Base-by-base conservation (phyloP, 1,140 invertebrate genomes). In the Zaprionus kolodkinae region DNA sequence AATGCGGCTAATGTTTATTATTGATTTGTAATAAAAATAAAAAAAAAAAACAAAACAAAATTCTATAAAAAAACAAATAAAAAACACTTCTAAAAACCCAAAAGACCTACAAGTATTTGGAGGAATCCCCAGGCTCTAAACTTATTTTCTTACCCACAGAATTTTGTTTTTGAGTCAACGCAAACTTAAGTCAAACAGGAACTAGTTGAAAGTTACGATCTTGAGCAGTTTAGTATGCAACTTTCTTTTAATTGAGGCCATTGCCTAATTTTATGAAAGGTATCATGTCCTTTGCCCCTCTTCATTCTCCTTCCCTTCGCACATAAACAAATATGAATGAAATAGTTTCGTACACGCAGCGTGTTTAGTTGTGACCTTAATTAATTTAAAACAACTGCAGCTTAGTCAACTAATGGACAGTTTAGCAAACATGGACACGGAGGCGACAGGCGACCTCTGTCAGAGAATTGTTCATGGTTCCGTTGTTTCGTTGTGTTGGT, bases 81-180 rank as follows among this genome's bases (percentile, higher is more conserved):
- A 81, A 85, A 85, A 84, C 62, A 72, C 64, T 82, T 83, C 80
- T 73, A 79, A 84, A 81, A 84, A 83, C 76, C 80, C 17, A 69
- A 35, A 13, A 65, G 36, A 27, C 15, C 21, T 21, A 21, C 21
- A 21, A 21, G 38, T 27, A 43, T 48, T 45, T 61, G 1, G 10
- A 61, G 6, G 13, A n/a, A 43, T 7, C 0, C 6, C 7, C 6
- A 15, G 40, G n/a, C n/a, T n/a, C n/a, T n/a, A n/a, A 17, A 43
- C n/a, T 36, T 36, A 21, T 17, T 35, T 9, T 1, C 7, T 3
- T 6, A 15, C 6, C 25, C 6, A n/a, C 21, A 3, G 21, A 3
- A 25, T 60, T 3, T 25, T 40, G 40, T 45, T 30, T 30, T 30
- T 5, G 6, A 6, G 27, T 30, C 6, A 30, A 30, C 27, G 27